Evolutionary conservation across 2,888 invertebrate genomes (phyloP).

Genomic region (Scaptomyza flava): DNA sequence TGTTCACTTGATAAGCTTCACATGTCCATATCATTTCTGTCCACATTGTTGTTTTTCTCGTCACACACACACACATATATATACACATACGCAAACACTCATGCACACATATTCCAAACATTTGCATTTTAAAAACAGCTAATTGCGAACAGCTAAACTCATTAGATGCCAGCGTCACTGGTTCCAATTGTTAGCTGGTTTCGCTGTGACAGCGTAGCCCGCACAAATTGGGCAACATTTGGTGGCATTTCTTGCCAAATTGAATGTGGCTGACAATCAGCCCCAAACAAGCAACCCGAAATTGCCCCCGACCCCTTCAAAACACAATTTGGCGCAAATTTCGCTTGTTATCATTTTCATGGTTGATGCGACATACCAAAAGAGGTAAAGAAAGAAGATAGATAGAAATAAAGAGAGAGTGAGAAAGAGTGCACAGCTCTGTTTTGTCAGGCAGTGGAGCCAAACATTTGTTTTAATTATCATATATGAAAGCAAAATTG

Average conservation of each 20-base stretch:
- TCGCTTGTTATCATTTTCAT: slow-evolving; percentile 71
- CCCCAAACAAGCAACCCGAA: background rate
- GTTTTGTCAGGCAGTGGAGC: slow-evolving; percentile 48
- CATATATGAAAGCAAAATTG: slow-evolving; percentile 64
- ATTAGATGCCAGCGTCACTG: slow-evolving; percentile 59
- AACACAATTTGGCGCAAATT: slow-evolving; percentile 53
- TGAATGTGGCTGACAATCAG: slow-evolving; percentile 41
- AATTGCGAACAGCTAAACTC: slow-evolving; percentile 69
- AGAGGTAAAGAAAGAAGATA: slow-evolving; percentile 6
- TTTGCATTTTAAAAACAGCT: slow-evolving; percentile 66
- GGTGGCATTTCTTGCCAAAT: slow-evolving; percentile 56
- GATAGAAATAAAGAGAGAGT: background rate
- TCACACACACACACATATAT: slow-evolving; percentile 17
- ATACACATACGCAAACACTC: background rate
- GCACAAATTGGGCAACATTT: slow-evolving; percentile 54
- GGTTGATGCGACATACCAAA: slow-evolving; percentile 36
- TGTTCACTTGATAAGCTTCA: slow-evolving; percentile 37
- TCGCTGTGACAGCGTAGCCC: slow-evolving; percentile 24
- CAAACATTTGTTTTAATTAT: slow-evolving; percentile 76
- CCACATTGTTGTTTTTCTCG: slow-evolving; percentile 8
- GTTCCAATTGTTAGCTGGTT: slow-evolving; percentile 16
- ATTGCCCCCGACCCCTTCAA: background rate
- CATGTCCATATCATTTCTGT: slow-evolving; percentile 25
- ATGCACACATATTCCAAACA: slow-evolving; percentile 14
- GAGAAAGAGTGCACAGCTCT: background rate